Evolutionary conservation across 2,888 invertebrate species (phyloP).

Genomic region (Mesoligia furuncula): DNA sequence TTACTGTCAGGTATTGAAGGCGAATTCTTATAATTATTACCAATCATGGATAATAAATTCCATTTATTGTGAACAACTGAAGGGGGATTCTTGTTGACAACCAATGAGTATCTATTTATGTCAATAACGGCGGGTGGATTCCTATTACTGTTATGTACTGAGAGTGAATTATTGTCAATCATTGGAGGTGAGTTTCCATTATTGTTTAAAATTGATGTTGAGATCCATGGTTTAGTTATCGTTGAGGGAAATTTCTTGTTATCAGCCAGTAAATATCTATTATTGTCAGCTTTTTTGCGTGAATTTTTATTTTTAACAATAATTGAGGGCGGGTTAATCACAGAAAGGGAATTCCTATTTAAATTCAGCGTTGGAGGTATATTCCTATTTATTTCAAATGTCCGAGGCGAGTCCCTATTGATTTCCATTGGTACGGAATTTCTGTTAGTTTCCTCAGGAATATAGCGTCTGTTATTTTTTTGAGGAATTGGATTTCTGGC

Average conservation of each 20-base stretch:
- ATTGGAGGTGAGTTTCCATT: background rate
- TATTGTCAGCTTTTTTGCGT: background rate
- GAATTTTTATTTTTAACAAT: background rate
- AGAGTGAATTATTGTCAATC: background rate
- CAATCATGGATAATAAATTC: background rate
- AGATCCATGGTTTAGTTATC: slow-evolving; percentile 15
- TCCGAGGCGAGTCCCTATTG: background rate
- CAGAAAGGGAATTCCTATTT: background rate
- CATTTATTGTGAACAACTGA: slow-evolving; percentile 10
- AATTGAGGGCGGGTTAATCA: background rate
- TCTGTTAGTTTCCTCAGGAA: slow-evolving; percentile 8
- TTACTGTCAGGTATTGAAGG: background rate
- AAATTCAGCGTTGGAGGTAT: background rate
- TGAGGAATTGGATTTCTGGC: background rate
- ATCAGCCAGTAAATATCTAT: background rate
- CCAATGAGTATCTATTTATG: slow-evolving; percentile 8
- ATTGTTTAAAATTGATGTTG: slow-evolving; percentile 16
- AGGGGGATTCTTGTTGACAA: background rate
- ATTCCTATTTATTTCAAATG: slow-evolving; percentile 1
- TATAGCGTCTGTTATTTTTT: background rate
- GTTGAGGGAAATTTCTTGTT: background rate
- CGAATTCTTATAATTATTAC: slow-evolving; percentile 5
- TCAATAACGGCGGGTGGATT: slow-evolving; percentile 3
- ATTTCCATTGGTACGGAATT: slow-evolving; percentile 1
- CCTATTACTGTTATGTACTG: background rate